A percentile compares a stretch with the other conserved stretches of the same genome.
Conservation (phyloP, 2,888 invertebrate species). For the Schizotus pectinicornis region DNA sequence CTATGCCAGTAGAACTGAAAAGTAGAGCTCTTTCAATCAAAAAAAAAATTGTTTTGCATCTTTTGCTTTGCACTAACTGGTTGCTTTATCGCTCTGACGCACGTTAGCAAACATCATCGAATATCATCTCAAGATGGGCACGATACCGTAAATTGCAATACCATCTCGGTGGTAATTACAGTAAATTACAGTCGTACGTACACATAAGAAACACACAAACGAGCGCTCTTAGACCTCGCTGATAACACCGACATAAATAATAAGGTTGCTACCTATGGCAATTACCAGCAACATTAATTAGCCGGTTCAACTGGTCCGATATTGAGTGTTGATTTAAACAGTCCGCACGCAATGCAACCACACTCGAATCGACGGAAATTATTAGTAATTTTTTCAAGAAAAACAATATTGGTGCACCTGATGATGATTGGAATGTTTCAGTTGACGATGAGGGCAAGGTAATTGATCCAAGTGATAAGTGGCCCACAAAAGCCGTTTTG, state of each 20-base stretch:
- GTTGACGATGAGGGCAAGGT: no score
- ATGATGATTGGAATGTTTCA: no score
- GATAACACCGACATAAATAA: constrained; percentile 39
- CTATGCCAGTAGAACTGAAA: no score
- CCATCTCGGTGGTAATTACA: constrained; percentile 18
- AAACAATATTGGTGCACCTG: no score
- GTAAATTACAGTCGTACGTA: constrained; percentile 27
- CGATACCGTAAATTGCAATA: constrained; percentile 15
- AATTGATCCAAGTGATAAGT: no score
- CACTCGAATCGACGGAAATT: constrained; percentile 16
- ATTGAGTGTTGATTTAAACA: constrained; percentile 38
- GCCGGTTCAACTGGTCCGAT: constrained; percentile 37
- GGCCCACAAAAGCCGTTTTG: no score
- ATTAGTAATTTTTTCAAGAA: neutral
- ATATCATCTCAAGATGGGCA: neutral
- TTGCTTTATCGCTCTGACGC: no score
- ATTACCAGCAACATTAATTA: constrained; percentile 42
- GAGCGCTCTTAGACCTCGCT: constrained; percentile 33
- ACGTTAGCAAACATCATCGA: no score
- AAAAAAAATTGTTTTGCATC: no score
- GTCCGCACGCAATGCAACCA: constrained; percentile 35
- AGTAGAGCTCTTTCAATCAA: no score
- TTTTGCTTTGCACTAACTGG: no score
- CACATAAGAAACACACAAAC: constrained; percentile 36
- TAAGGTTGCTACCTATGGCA: constrained; percentile 39